Evolutionary conservation across 2,888 invertebrate genomes (phyloP).

Genomic region (Hirtodrosophila confusa): DNA sequence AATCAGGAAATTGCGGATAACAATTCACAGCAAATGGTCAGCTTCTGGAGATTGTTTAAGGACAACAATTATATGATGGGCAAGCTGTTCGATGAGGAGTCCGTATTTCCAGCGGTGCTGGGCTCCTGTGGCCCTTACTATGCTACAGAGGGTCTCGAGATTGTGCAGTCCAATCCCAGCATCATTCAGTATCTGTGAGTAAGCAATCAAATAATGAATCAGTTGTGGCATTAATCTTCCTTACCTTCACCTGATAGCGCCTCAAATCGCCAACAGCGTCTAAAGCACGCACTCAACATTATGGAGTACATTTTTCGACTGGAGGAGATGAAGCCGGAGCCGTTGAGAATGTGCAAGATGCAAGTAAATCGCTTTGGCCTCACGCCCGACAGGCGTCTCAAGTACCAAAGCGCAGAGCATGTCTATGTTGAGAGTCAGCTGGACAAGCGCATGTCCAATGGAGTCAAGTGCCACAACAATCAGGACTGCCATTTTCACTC

Average conservation of each 20-base stretch:
- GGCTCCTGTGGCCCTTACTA: conserved; percentile 83
- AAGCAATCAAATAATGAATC: rapidly evolving
- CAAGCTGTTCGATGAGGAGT: conserved; percentile 83
- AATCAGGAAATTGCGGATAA: conserved; percentile 82
- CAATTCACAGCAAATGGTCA: conserved; percentile 82
- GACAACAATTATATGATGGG: conserved; percentile 84
- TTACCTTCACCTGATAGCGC: conserved; percentile 48
- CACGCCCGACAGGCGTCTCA: conserved; percentile 77
- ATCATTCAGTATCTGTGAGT: conserved; percentile 81
- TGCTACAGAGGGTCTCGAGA: conserved; percentile 81
- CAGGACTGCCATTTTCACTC: conserved; percentile 78
- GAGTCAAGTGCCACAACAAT: conserved; percentile 71
- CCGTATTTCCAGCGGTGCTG: conserved; percentile 81
- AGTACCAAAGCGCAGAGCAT: conserved; percentile 82
- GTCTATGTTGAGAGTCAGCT: conserved; percentile 81
- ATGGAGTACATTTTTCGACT: conserved; percentile 82
- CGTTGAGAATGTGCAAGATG: conserved; percentile 82
- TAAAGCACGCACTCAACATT: conserved; percentile 81
- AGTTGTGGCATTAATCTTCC: background rate
- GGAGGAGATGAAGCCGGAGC: conserved; percentile 83
- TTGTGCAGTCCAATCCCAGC: conserved; percentile 77
- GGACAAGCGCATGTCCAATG: conserved; percentile 80
- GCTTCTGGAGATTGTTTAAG: conserved; percentile 82
- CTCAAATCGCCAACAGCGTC: conserved; percentile 80
- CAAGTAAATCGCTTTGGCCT: conserved; percentile 81